Percentiles rank a stretch among this genome's conserved stretches.
phyloP scores from a whole-genome alignment of 2,113 vertebrate genomes.

The Pica pica region DNA sequence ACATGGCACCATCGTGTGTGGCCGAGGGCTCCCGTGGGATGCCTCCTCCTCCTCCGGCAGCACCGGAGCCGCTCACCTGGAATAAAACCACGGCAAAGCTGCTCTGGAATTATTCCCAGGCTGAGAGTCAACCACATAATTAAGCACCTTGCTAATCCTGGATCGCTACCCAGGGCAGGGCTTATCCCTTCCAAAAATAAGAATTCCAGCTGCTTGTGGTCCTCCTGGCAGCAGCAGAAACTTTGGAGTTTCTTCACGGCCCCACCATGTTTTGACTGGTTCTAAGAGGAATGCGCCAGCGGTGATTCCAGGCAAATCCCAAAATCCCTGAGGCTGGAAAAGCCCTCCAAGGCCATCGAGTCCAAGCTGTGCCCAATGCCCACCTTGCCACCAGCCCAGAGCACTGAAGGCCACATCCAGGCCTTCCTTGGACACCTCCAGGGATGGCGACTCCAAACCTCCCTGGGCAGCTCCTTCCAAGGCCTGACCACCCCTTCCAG shows the following conservation, averaged over 20 bases:
- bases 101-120: accelerated
- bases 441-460: accelerated
- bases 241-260: accelerated
- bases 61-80: accelerated
- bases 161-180: neutral
- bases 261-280: accelerated
- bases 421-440: neutral
- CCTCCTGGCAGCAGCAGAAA: neutral
- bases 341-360: accelerated
- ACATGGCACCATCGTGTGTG: accelerated
- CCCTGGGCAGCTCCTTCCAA: neutral
- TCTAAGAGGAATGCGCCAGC: accelerated
- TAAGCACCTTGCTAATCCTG: neutral
- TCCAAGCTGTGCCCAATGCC: accelerated
- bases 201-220: neutral
- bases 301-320: neutral
- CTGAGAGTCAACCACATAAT: neutral
- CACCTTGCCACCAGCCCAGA: too few relatives aligned
- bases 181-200: neutral
- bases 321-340: neutral
- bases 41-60: neutral
- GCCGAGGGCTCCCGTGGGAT: accelerated
- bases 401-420: neutral
- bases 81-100: neutral
- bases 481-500: accelerated